phyloP scores from a whole-genome alignment of 2,888 invertebrate genomes.

The Eulithis testata region DNA sequence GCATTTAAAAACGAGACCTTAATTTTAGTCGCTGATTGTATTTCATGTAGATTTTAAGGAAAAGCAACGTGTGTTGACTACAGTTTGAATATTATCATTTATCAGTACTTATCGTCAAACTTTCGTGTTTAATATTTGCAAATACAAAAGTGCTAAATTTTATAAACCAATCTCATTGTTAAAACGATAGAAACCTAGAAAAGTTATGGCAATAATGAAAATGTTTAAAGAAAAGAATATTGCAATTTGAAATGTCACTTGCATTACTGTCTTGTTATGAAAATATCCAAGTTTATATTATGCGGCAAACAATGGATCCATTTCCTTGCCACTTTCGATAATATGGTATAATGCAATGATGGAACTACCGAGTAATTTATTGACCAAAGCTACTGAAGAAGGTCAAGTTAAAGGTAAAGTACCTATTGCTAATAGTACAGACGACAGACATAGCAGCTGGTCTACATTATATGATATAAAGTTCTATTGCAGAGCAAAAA shows the following conservation, averaged over 20 bases:
- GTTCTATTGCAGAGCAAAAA: too few relatives aligned
- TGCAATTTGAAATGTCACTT: conserved; percentile 33
- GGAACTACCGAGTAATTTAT: conserved; percentile 52
- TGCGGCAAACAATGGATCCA: conserved; percentile 62
- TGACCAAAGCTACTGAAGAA: conserved; percentile 41
- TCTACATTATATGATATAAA: background rate
- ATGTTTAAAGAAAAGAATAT: conserved; percentile 37
- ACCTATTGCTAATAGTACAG: conserved; percentile 5
- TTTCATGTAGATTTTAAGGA: background rate
- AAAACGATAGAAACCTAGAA: background rate
- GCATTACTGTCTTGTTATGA: conserved; percentile 53
- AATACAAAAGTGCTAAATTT: background rate
- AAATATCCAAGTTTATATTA: conserved; percentile 65
- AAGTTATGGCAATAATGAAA: conserved; percentile 8
- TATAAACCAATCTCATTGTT: background rate
- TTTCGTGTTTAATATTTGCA: background rate
- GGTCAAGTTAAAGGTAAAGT: conserved; percentile 41
- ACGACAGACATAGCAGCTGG: conserved; percentile 6
- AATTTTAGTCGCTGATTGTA: background rate
- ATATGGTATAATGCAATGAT: conserved; percentile 56
- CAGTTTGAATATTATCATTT: background rate
- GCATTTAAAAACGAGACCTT: background rate
- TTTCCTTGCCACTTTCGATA: conserved; percentile 67
- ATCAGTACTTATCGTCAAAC: background rate
- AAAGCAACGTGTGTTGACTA: background rate